These are phyloP conservation scores for Microplitis mediator DNA, from an alignment of 1,140 invertebrate genomes.

Conservation along the genomic window DNA sequence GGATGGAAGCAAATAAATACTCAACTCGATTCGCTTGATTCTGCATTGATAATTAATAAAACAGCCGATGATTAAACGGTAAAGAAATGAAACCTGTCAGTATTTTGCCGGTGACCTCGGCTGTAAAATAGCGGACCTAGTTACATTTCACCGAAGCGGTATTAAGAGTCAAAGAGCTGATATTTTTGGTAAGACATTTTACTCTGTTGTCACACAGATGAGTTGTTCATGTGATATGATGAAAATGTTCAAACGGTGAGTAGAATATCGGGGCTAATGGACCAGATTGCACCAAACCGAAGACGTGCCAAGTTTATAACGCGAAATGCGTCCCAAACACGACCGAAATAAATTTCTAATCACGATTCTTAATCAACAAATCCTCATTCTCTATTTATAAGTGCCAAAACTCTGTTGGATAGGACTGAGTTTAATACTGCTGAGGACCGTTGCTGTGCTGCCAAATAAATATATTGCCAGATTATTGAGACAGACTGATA, in stretches of 20 bases:
- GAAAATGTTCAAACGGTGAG: background rate
- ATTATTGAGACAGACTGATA: background rate
- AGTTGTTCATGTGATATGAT: background rate
- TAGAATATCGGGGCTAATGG: constrained; percentile 57
- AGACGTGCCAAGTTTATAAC: constrained; percentile 52
- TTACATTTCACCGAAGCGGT: too few relatives aligned
- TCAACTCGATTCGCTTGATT: too few relatives aligned
- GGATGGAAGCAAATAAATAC: too few relatives aligned
- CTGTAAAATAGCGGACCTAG: too few relatives aligned
- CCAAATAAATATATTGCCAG: background rate
- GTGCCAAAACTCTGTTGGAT: too few relatives aligned
- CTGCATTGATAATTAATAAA: too few relatives aligned
- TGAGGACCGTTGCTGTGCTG: background rate
- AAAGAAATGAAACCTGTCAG: too few relatives aligned
- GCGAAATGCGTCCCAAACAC: constrained; percentile 47
- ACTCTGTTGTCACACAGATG: background rate
- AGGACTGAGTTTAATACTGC: too few relatives aligned
- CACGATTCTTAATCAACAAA: constrained; percentile 55
- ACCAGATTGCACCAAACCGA: constrained; percentile 53
- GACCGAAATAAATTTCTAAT: constrained; percentile 57
- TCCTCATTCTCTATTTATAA: constrained; percentile 38
- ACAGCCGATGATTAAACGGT: too few relatives aligned
- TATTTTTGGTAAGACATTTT: too few relatives aligned
- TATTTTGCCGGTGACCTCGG: too few relatives aligned
- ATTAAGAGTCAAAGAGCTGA: too few relatives aligned